Conservation (phyloP, 2,888 invertebrate genomes). For the Sarcophaga variegata region DNA sequence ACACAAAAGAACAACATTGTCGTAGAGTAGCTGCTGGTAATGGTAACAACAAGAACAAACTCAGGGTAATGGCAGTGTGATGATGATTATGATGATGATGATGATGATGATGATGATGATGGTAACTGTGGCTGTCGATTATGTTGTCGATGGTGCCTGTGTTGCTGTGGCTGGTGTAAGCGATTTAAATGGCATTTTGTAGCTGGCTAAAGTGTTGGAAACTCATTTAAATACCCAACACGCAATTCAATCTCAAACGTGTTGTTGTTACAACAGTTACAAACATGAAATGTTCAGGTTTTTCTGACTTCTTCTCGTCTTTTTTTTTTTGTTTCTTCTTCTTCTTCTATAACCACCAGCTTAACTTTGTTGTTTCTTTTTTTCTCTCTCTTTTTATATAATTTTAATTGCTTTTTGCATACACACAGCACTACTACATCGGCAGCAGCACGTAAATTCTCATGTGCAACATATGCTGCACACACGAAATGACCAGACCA, state of each 20-base stretch:
- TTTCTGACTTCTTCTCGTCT: conserved; percentile 45
- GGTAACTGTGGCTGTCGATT: not conserved
- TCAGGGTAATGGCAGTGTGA: not conserved
- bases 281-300: conserved; percentile 68
- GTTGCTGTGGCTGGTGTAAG: conserved; percentile 42
- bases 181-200: conserved; percentile 69
- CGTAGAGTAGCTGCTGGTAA: too few relatives aligned
- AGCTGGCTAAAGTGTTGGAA: conserved; percentile 69
- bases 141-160: not conserved
- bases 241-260: conserved; percentile 69
- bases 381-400: conserved; percentile 30
- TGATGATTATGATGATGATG: not conserved
- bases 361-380: conserved; percentile 19
- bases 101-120: not conserved
- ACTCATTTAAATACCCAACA: conserved; percentile 70
- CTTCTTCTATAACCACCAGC: conserved; percentile 35
- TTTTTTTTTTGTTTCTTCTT: not conserved
- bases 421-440: conserved; percentile 20
- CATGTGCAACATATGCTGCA: conserved; percentile 14
- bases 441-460: conserved; percentile 31
- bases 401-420: conserved; percentile 68
- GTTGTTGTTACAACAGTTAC: conserved; percentile 64
- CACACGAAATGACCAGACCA: conserved; percentile 50
- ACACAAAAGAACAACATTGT: not conserved
- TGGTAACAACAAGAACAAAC: not conserved